phyloP scores from a whole-genome alignment of 2,113 vertebrate genomes.

The Brachypteracias leptosomus region DNA sequence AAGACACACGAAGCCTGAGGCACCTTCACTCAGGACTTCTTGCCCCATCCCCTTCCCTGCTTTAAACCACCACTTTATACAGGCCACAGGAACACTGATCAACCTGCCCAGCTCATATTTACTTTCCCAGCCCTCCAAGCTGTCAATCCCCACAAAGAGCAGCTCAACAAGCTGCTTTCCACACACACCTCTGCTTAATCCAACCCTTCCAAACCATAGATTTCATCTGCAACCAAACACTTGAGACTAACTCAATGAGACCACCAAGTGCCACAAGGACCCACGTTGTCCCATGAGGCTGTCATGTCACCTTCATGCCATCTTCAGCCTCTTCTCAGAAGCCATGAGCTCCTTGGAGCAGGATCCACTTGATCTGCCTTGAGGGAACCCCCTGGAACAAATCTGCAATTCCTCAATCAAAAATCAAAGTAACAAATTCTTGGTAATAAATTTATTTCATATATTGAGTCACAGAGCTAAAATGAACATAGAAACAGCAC shows the following conservation, averaged over 20 bases:
- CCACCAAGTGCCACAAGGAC: background rate
- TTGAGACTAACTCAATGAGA: background rate
- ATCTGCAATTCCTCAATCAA: background rate
- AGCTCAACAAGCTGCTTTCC: background rate
- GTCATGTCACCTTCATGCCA: background rate
- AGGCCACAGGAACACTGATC: background rate
- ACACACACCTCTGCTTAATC: background rate
- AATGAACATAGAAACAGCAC: conserved; percentile 64
- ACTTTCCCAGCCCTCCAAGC: background rate
- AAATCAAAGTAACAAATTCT: too few relatives aligned
- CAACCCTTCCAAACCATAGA: background rate
- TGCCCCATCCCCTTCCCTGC: background rate
- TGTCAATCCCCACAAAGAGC: background rate
- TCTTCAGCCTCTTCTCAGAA: background rate
- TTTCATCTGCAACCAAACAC: background rate
- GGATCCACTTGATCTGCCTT: background rate
- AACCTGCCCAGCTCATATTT: background rate
- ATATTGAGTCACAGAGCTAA: conserved; percentile 46
- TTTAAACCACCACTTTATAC: background rate
- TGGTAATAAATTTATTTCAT: conserved; percentile 66
- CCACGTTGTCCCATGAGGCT: background rate
- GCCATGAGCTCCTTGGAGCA: background rate
- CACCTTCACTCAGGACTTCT: background rate
- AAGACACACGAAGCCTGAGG: rapidly evolving
- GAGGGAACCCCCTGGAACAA: background rate